phyloP scores from a whole-genome alignment of 2,888 invertebrate genomes.

The Acholoe squamosa region DNA sequence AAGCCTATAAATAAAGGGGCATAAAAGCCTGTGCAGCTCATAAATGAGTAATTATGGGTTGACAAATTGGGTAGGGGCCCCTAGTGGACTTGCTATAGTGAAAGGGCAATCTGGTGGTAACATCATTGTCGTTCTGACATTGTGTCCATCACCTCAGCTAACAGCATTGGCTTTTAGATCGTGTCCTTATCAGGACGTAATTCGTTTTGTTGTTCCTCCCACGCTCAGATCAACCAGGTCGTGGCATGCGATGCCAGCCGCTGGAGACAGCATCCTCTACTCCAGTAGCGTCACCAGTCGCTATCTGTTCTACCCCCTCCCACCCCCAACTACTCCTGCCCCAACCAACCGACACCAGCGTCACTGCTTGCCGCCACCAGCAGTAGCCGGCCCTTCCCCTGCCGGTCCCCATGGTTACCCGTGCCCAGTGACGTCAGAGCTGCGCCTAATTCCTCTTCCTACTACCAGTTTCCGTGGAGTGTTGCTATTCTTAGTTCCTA shows the following conservation, averaged over 20 bases:
- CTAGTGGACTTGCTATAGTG: too few relatives aligned
- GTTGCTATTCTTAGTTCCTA: background rate
- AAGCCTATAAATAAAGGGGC: too few relatives aligned
- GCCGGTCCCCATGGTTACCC: background rate
- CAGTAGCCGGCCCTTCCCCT: background rate
- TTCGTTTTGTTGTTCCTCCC: conserved; percentile 20
- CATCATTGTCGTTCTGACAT: too few relatives aligned
- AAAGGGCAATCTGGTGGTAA: too few relatives aligned
- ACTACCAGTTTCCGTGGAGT: background rate
- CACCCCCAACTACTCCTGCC: background rate
- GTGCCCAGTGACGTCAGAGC: background rate
- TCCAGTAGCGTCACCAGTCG: too few relatives aligned
- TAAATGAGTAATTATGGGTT: too few relatives aligned
- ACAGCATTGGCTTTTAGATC: background rate
- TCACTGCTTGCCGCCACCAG: background rate
- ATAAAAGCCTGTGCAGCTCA: too few relatives aligned
- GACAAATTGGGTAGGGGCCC: too few relatives aligned
- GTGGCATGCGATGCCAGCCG: too few relatives aligned
- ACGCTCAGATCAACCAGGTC: background rate
- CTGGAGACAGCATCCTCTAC: too few relatives aligned
- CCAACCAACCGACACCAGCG: background rate
- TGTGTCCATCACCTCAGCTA: background rate
- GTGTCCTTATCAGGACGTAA: background rate
- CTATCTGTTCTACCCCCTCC: background rate
- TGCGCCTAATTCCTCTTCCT: background rate